Evolutionary conservation across 1,140 invertebrate species (phyloP), one percentile per base, ranked within the genome.

Genomic region (Luehdorfia chinensis): DNA sequence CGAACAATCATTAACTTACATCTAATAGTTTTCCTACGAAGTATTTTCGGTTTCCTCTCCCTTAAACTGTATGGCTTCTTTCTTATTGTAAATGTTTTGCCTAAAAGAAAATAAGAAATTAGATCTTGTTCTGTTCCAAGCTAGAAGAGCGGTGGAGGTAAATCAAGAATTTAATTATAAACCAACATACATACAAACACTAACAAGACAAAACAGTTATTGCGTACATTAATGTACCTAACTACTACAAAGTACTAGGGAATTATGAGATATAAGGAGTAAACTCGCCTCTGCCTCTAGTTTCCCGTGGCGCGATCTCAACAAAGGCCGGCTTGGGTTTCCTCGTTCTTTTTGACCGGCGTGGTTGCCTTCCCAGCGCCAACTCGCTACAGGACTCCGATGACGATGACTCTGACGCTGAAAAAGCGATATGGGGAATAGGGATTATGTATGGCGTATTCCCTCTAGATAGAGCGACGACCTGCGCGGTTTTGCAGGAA

Each of bases 31-130:
- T 84, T 84, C 30, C 78, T 74, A 43, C 83, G 75, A 47, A 81
- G 60, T 51, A 85, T 81, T 70, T 84, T 87, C 56, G 85, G 84
- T 66, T 88, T 88, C 44, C 87, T 73, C 55, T 88, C 87, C 51
- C 87, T 74, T 46, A 88, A 67, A 48, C 80, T 75, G 57, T 87
- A 87, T 34, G 86, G 84, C 44, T 87, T 87, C 59, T 85, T 85
- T 59, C 85, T 71, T 31, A 85, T 76, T 32, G 84, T 81, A 52
- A 83, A 86, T 43, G 78, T 76, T 71, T 84, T 86, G 23, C 78
- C 83, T 86, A 67, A 4, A 66, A 70, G 45, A 27, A 4, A 31
- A n/a, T n/a, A 47, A 55, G 18, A 50, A 39, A 16, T 27, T 25
- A 43, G 18, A 32, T 12, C n/a, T n/a, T n/a, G n/a, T n/a, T n/a